A percentile compares a stretch with the other conserved stretches of the same genome.
Conservation (phyloP, 2,797 vertebrate genomes). For the Heteromormyrus szaboi region DNA sequence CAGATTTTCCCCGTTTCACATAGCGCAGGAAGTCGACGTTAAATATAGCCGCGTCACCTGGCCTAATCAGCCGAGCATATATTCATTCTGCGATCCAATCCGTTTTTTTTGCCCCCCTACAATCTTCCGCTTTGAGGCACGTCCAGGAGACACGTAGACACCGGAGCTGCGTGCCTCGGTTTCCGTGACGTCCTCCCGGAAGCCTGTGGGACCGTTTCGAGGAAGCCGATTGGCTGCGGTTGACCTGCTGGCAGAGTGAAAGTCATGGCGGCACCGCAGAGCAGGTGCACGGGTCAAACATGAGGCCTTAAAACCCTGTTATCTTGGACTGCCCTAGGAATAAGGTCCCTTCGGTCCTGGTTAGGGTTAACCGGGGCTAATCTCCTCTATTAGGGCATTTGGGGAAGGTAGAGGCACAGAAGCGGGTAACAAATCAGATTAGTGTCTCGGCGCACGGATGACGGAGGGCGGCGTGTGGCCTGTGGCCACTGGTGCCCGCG, state of each 20-base stretch:
- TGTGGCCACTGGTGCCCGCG: neutral
- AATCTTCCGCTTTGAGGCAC: neutral
- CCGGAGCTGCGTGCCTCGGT: neutral
- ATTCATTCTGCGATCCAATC: neutral
- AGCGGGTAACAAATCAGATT: neutral
- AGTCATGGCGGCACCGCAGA: neutral
- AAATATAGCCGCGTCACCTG: neutral
- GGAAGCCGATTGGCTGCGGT: neutral
- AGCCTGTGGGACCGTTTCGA: neutral
- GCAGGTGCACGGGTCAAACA: neutral
- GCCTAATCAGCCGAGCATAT: neutral
- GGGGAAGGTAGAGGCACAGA: neutral
- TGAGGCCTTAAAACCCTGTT: neutral
- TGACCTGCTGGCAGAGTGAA: neutral
- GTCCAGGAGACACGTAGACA: too few relatives aligned
- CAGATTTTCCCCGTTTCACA: neutral
- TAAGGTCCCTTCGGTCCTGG: neutral
- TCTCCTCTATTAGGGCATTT: conserved; percentile 6
- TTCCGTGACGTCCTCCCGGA: neutral
- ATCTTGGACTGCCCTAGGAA: neutral
- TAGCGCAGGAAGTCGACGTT: neutral
- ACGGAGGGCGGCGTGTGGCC: neutral
- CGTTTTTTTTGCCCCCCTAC: neutral
- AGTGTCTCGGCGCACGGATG: neutral
- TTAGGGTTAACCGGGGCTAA: neutral